Evolutionary conservation across 2,888 invertebrate genomes (phyloP), one percentile per base, ranked within the genome.

Genomic region (Ophonus ardosiacus): DNA sequence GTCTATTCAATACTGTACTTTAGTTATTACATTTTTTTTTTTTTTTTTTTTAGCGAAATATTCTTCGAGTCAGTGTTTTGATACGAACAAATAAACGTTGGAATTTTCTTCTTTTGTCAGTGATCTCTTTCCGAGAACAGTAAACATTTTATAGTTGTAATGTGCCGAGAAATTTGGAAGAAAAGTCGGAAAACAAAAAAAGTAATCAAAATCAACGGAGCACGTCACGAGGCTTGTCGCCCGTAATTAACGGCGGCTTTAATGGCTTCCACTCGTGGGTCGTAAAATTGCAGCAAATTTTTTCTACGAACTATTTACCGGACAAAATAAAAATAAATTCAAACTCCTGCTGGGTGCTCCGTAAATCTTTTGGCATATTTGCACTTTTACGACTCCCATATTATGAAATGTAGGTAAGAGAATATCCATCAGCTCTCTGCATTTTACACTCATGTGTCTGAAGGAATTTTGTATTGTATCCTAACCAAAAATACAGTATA

Each of bases 191-290:
- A 43, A 81, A 40, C 31, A 63, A 43, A 61, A 63, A 61, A 81
- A 61, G 31, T 18, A 40, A 65, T 68, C 15, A 56, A 81, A 68
- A 68, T 81, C 71, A 81, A 68, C 68, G 68, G 71, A 68, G 51
- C 81, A 68, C 40, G 40, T 51, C 81, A 68, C 51, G 65, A 17
- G 21, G 21, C 81, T 81, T 81, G 81, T 68, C 71, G 80, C 61
- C 15, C 61, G 71, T 81, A 81, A 81, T 81, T 81, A 81, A 68
- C 81, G 71, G 56, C 68, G 24, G 56, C 56, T 81, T 81, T 81
- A 81, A 81, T 81, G 71, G 71, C 15, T 18, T 43, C 17, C 15
- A 79, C 43, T 61, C 81, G 61, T 8, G 13, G 56, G 71, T 81
- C 71, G 81, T 68, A 81, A 81, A 81, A 68, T 57, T 68, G 68